These are phyloP conservation scores for Oreortyx pictus DNA, from an alignment of 2,797 vertebrate species.

Conservation along the genomic window DNA sequence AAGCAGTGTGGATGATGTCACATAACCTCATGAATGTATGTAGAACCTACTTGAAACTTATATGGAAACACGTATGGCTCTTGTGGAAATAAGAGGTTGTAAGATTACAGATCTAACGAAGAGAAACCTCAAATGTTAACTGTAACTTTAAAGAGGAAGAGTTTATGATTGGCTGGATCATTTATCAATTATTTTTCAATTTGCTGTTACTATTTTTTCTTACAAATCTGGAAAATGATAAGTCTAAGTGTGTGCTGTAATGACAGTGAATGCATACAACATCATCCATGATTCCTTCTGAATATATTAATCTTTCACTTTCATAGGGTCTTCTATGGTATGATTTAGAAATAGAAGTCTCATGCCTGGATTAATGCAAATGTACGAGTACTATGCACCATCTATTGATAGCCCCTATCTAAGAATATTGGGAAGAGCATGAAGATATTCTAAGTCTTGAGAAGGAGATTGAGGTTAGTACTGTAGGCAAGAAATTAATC, in stretches of 20 bases:
- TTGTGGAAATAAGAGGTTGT: conserved; percentile 17
- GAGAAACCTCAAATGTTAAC: conserved; percentile 14
- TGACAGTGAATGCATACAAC: conserved; percentile 3
- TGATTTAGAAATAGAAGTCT: not conserved
- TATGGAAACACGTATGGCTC: conserved; percentile 20
- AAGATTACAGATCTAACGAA: conserved; percentile 48
- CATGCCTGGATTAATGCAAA: not conserved
- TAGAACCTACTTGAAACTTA: conserved; percentile 38
- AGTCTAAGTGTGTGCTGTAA: not conserved
- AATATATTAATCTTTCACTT: not conserved
- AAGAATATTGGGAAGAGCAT: not conserved
- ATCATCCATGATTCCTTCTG: conserved; percentile 1
- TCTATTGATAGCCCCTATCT: not conserved
- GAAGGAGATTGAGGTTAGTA: not conserved
- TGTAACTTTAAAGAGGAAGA: conserved; percentile 32
- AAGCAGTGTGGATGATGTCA: conserved; percentile 49
- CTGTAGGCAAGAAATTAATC: not conserved
- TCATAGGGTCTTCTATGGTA: not conserved
- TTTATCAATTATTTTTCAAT: not conserved
- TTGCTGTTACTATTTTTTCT: not conserved
- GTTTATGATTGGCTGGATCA: not conserved
- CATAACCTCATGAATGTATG: conserved; percentile 31
- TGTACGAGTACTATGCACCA: not conserved
- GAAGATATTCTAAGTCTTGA: not conserved
- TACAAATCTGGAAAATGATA: not conserved